phyloP scores from a whole-genome alignment of 2,797 vertebrate species.

The Labeo calbasu region DNA sequence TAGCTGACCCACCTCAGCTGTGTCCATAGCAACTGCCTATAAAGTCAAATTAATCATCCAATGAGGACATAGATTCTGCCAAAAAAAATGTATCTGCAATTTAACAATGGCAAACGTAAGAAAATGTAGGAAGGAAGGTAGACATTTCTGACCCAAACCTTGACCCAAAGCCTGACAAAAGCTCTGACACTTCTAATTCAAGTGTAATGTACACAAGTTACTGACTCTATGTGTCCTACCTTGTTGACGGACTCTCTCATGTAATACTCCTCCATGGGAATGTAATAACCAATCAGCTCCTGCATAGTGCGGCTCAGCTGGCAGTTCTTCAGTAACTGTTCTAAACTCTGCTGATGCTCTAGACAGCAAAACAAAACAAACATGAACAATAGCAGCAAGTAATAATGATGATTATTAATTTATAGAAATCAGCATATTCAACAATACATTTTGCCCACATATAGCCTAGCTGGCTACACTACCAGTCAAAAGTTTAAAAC shows the following conservation, averaged over 20 bases:
- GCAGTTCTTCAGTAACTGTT: constrained; percentile 93
- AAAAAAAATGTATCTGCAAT: not conserved
- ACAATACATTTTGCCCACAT: too few relatives aligned
- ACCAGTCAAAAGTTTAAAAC: too few relatives aligned
- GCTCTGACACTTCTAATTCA: not conserved
- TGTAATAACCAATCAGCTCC: constrained; percentile 95
- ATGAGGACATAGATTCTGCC: not conserved
- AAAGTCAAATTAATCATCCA: constrained; percentile 13
- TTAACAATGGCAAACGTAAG: not conserved
- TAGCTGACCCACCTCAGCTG: constrained; percentile 90
- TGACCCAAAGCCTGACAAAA: not conserved
- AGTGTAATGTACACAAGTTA: not conserved
- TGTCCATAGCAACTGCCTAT: constrained; percentile 95
- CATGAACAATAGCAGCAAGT: not conserved
- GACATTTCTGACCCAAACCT: not conserved
- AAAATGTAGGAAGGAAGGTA: not conserved
- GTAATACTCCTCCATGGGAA: constrained; percentile 99
- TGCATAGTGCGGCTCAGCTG: constrained; percentile 92
- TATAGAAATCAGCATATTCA: not conserved
- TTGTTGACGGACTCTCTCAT: constrained; percentile 98
- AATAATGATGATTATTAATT: not conserved
- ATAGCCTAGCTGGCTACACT: too few relatives aligned
- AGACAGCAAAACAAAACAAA: constrained; percentile 15
- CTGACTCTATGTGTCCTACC: constrained; percentile 70
- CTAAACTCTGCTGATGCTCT: constrained; percentile 92